A percentile compares a stretch with the other conserved stretches of the same genome.
phyloP scores from a whole-genome alignment of 2,113 vertebrate species.

The Toxotes chatareus region DNA sequence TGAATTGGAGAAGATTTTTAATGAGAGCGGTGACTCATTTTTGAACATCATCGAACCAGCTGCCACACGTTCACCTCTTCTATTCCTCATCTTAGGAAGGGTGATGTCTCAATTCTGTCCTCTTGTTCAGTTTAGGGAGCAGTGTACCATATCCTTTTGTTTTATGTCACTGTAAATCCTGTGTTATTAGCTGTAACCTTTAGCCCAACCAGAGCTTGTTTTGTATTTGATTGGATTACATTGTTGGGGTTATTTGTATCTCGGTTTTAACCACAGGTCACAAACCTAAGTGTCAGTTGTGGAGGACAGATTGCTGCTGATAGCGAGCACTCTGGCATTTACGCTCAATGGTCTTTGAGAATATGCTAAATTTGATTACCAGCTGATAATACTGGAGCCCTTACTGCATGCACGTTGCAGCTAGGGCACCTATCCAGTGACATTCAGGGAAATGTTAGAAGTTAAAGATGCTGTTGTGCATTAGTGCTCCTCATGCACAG shows the following conservation, averaged over 20 bases:
- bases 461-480: neutral
- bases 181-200: neutral
- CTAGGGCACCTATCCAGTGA: neutral
- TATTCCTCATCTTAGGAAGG: neutral
- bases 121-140: neutral
- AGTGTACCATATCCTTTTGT: neutral
- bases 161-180: neutral
- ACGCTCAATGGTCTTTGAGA: neutral
- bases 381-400: neutral
- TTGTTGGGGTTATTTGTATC: neutral
- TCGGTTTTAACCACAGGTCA: neutral
- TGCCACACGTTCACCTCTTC: neutral
- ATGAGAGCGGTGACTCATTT: conserved; percentile 12
- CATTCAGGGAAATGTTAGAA: no score
- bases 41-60: conserved; percentile 6
- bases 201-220: neutral
- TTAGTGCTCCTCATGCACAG: neutral
- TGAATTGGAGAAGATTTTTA: conserved; percentile 21
- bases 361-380: neutral
- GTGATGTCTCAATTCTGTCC: neutral
- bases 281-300: neutral
- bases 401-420: neutral
- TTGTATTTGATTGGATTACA: neutral
- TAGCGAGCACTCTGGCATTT: neutral
- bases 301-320: neutral